Percentiles rank a stretch among this genome's conserved stretches.
Evolutionary conservation across 2,113 vertebrate genomes (phyloP).

Genomic region (Benitochromis conjunctus): DNA sequence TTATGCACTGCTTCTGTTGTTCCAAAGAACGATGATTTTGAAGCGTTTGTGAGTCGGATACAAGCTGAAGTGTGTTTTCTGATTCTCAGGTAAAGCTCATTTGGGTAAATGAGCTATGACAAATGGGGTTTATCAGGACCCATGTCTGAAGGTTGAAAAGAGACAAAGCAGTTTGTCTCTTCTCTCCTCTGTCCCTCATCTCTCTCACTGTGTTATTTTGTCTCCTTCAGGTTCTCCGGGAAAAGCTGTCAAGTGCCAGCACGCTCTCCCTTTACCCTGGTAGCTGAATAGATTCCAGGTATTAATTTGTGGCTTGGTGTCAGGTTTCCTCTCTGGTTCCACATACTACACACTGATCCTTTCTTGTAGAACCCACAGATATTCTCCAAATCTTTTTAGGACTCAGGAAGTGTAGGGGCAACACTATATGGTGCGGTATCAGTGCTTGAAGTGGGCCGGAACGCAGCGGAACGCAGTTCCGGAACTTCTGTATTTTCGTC

Average conservation of each 20-base stretch:
- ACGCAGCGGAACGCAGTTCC: no score
- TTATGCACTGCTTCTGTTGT: neutral
- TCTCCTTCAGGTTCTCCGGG: neutral
- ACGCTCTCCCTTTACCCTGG: neutral
- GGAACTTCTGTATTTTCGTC: no score
- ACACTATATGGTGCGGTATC: neutral
- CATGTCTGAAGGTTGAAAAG: neutral
- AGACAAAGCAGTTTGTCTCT: neutral
- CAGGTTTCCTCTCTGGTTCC: neutral
- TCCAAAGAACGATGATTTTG: neutral
- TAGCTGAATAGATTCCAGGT: neutral
- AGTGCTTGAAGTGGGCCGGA: no score
- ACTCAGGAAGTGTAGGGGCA: neutral
- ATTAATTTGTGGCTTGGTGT: neutral
- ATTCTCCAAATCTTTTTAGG: neutral
- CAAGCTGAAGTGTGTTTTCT: neutral
- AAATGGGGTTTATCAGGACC: neutral
- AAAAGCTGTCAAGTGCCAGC: neutral
- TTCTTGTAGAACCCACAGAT: neutral
- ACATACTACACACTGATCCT: neutral
- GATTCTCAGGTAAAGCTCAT: neutral
- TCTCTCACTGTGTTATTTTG: neutral
- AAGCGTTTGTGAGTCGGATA: neutral
- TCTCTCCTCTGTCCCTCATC: neutral
- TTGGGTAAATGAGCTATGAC: neutral